Evolutionary conservation across 1,140 invertebrate species (phyloP).

Genomic region (Bradynema listronoti): DNA sequence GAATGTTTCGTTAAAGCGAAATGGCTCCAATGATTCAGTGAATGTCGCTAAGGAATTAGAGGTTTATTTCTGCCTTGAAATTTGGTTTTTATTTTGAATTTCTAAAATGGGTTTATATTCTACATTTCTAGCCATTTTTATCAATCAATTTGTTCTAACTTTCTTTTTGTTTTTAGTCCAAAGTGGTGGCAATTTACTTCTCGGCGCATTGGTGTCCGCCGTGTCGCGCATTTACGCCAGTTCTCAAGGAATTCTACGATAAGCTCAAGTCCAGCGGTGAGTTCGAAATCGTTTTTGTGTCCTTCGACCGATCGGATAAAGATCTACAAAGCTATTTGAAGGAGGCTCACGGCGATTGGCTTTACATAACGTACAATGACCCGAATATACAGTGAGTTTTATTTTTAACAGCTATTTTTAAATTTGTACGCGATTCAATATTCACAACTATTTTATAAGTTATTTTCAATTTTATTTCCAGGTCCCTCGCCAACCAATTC

Average conservation of each 20-base stretch:
- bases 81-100: no score
- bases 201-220: slow-evolving; percentile 55
- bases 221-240: slow-evolving; percentile 35
- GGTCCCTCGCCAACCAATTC: slow-evolving; percentile 26
- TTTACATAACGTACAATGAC: slow-evolving; percentile 48
- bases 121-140: slow-evolving; percentile 4
- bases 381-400: slow-evolving; percentile 38
- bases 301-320: slow-evolving; percentile 56
- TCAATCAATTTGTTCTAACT: neutral
- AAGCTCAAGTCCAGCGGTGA: slow-evolving; percentile 13
- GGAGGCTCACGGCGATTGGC: slow-evolving; percentile 59
- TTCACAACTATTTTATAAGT: slow-evolving; percentile 25
- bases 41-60: slow-evolving; percentile 17
- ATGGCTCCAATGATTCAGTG: slow-evolving; percentile 1
- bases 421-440: slow-evolving; percentile 18
- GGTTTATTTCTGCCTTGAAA: no score
- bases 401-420: slow-evolving; percentile 35
- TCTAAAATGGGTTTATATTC: no score
- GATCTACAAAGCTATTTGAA: slow-evolving; percentile 56
- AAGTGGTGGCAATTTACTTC: slow-evolving; percentile 51
- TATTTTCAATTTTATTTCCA: slow-evolving; percentile 25
- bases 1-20: slow-evolving; percentile 14
- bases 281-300: slow-evolving; percentile 59
- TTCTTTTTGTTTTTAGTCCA: slow-evolving; percentile 31
- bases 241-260: slow-evolving; percentile 44